Evolutionary conservation across 2,113 vertebrate species (phyloP), one percentile per base, ranked within the genome.

Genomic region (Syrmaticus mikado): DNA sequence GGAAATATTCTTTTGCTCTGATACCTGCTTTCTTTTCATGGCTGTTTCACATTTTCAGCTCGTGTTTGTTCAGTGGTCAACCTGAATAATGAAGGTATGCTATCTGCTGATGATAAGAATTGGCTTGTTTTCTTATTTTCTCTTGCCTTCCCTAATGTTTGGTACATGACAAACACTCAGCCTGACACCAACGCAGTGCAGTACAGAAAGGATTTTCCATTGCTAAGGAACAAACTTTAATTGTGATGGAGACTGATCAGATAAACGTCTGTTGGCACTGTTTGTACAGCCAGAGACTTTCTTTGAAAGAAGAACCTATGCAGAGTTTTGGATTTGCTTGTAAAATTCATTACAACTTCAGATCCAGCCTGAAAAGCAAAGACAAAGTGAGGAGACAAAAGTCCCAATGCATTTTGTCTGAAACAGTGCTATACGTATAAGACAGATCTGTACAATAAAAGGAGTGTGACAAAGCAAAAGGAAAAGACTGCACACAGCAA

Each of bases 131-230:
- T 55, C 40, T 71, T 40, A 21, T 55, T 4, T 48, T 55, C 65
- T 67, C 58, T 60, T 50, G n/a, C 32, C 46, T 81, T 46, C 32
- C 11, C 34, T 36, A 36, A 10, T 0, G 1, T 52, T 57, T 1
- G 0, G 19, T 62, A 15, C 28, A 32, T 0, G 2, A 65, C 5
- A 36, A 79, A 87, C n/a, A n/a, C 73, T 34, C 16, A 8, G 27
- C 40, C 74, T 61, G 70, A 38, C 50, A 53, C 62, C 57, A 65
- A 7, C 0, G 5, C 73, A 70, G 10, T 53, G 57, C 53, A 10
- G 53, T 48, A 11, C 5, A 28, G 73, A 41, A 43, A 76, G 90
- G 87, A 76, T 24, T 8, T 77, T 12, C 12, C 81, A 34, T 20
- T 66, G 55, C 64, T 34, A n/a, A 73, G 74, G 77, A 86, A 64